Conservation (phyloP, 2,113 vertebrate genomes). For the Nibea coibor region DNA sequence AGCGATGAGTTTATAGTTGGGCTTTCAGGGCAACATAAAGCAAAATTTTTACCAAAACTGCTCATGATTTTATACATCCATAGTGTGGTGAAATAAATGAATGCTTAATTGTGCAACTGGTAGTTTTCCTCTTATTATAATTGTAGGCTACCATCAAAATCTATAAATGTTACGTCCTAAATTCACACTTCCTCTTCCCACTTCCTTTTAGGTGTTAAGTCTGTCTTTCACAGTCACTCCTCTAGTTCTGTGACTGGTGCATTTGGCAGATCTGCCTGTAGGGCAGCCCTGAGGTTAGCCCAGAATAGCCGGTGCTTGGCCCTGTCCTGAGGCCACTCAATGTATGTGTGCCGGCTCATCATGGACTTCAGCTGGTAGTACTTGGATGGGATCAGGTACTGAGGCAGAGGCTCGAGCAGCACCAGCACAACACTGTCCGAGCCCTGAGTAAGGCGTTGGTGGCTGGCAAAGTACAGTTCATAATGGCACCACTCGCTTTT, state of each 20-base stretch:
- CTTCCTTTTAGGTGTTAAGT: background rate
- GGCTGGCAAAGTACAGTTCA: slow-evolving; percentile 93
- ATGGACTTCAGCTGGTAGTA: slow-evolving; percentile 91
- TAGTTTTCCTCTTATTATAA: too few species aligned
- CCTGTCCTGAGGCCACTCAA: slow-evolving; percentile 91
- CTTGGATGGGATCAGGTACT: slow-evolving; percentile 87
- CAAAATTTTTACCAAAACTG: too few species aligned
- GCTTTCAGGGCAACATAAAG: too few species aligned
- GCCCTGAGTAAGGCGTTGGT: slow-evolving; percentile 84
- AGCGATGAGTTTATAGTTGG: too few species aligned
- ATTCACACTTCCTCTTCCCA: background rate
- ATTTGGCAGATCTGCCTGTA: slow-evolving; percentile 76
- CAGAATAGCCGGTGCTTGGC: slow-evolving; percentile 89
- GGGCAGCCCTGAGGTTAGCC: slow-evolving; percentile 88
- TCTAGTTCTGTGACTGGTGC: slow-evolving; percentile 18
- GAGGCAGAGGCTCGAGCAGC: slow-evolving; percentile 89
- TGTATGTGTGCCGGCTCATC: slow-evolving; percentile 88
- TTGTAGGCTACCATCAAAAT: too few species aligned
- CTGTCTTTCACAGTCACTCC: slow-evolving; percentile 16
- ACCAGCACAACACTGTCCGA: slow-evolving; percentile 87
- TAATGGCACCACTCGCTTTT: slow-evolving; percentile 97
- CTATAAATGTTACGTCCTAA: too few species aligned
- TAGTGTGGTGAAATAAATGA: too few species aligned
- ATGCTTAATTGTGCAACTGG: too few species aligned
- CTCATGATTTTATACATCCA: too few species aligned